A percentile compares a stretch with the other conserved stretches of the same genome.
phyloP scores from a whole-genome alignment of 2,113 vertebrate genomes.

The Gymnocephalus cernua region DNA sequence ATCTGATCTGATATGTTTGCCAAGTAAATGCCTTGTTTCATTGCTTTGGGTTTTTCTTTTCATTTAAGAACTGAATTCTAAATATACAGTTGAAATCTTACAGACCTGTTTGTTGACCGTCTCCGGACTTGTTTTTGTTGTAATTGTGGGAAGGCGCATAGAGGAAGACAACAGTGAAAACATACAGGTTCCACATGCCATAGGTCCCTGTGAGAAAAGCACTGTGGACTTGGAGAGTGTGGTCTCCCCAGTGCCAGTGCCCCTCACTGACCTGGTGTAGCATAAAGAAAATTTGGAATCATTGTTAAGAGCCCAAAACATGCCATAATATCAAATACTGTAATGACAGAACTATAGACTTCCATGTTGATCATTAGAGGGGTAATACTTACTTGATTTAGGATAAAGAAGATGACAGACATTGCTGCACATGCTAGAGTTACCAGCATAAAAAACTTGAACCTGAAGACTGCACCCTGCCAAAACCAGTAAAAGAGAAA shows the following conservation, averaged over 20 bases:
- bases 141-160: conserved; percentile 60
- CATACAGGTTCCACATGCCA: conserved; percentile 65
- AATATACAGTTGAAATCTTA: neutral
- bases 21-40: neutral
- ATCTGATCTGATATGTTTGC: neutral
- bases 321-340: neutral
- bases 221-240: conserved; percentile 55
- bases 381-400: conserved; percentile 47
- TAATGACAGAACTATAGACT: neutral
- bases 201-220: conserved; percentile 62
- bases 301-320: neutral
- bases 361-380: neutral
- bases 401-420: conserved; percentile 55
- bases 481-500: neutral
- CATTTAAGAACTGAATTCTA: neutral
- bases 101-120: conserved; percentile 27
- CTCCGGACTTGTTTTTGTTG: neutral
- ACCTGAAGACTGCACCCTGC: conserved; percentile 60
- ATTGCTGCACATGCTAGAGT: conserved; percentile 57
- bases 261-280: conserved; percentile 47
- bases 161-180: conserved; percentile 64
- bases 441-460: conserved; percentile 62
- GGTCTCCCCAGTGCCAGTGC: conserved; percentile 48
- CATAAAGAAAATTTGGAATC: neutral
- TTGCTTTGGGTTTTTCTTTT: neutral